Conservation (phyloP, 2,888 invertebrate species). For the Tetramorium bicarinatum region DNA sequence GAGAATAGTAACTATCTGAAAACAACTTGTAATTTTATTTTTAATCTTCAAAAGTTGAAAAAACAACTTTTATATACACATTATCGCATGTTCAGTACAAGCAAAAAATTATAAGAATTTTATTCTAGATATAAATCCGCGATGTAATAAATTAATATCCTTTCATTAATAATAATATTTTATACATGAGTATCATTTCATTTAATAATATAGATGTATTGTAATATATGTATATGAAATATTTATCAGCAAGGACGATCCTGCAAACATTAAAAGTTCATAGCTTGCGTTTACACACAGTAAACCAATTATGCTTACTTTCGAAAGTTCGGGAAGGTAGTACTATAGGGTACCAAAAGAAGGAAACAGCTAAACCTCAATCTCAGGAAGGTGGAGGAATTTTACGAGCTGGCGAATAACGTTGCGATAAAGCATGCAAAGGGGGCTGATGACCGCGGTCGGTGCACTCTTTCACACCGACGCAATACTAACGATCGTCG, state of each 20-base stretch:
- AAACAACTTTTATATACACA: background rate
- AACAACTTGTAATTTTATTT: background rate
- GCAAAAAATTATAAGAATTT: background rate
- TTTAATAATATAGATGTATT: constrained; percentile 4
- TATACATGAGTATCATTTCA: background rate
- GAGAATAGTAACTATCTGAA: background rate
- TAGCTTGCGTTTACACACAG: background rate
- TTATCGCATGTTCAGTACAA: too few species aligned
- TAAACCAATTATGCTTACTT: background rate
- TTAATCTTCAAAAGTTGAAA: background rate
- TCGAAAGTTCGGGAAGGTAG: background rate
- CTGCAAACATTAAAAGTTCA: background rate
- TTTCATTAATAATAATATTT: constrained; percentile 1
- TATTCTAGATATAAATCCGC: background rate
- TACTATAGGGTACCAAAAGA: background rate
- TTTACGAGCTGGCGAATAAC: constrained; percentile 41
- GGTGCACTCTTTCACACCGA: constrained; percentile 49
- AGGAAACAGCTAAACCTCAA: constrained; percentile 17
- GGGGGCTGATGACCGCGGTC: constrained; percentile 46
- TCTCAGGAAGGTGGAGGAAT: constrained; percentile 23
- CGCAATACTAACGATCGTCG: constrained; percentile 32
- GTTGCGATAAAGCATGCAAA: constrained; percentile 16
- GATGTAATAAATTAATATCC: background rate
- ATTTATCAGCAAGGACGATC: constrained; percentile 9
- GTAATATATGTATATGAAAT: constrained; percentile 4